Evolutionary conservation across 2,888 invertebrate species (phyloP), one percentile per base, ranked within the genome.

Genomic region (Agriopis aurantiaria): DNA sequence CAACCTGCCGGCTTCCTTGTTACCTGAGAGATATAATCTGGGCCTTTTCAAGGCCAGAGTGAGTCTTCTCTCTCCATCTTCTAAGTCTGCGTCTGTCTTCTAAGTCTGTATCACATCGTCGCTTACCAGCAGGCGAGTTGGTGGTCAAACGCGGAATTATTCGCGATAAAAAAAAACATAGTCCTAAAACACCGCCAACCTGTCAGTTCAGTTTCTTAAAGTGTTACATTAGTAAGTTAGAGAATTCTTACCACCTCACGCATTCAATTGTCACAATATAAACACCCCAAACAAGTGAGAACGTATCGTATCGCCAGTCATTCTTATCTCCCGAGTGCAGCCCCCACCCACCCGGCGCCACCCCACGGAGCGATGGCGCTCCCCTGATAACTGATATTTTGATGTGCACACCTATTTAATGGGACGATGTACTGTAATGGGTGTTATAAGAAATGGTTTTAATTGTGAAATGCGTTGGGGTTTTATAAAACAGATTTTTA

Each of bases 241-340:
- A 17, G 48, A 33, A 48, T 48, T 48, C 33, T 56, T 43, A 41
- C 65, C 49, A 23, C 6, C 10, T 12, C 12, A 41, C 46, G 68
- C 75, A 70, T 72, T 68, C 65, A 74, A 76, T 75, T 77, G 69
- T 65, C 65, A 69, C 65, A 41, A 65, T 61, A 56, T 65, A 84
- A 83, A 82, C 82, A 81, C 72, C 79, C 78, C 78, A 75, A 71
- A 69, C 69, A 69, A 69, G 41, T 60, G 61, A 55, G 68, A 74
- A 78, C 78, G 79, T 79, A 82, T 81, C 78, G 79, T 79, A 82
- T 81, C 79, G 79, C 76, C 76, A 33, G 79, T 78, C 82, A 9
- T 83, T 81, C 79, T 85, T 86, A 86, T 86, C 86, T 83, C 73
- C 53, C 48, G 74, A 72, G 58, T 84, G 85, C 86, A 85, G 83